A percentile compares a stretch with the other conserved stretches of the same genome.
phyloP scores from a whole-genome alignment of 2,113 vertebrate species.

The Clinocottus analis region DNA sequence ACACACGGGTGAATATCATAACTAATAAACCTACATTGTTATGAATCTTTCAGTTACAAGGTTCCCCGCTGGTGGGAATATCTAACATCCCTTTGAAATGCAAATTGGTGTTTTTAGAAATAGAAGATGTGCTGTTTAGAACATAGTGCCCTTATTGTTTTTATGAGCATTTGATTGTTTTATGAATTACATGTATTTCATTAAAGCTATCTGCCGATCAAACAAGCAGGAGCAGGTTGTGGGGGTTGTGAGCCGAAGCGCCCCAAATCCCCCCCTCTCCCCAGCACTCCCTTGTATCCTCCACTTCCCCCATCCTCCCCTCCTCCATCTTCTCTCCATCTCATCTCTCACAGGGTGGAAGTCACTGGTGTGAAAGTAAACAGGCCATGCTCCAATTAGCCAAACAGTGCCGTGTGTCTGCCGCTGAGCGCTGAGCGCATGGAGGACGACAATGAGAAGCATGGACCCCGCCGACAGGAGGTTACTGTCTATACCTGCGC shows the following conservation, averaged over 20 bases:
- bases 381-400: conserved; percentile 75
- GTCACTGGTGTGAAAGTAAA: conserved; percentile 78
- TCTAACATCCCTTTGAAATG: conserved; percentile 3
- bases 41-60: background rate
- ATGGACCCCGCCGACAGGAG: background rate
- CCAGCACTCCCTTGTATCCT: no score
- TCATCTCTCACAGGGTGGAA: conserved; percentile 44
- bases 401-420: conserved; percentile 36
- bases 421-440: conserved; percentile 5
- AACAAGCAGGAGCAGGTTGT: background rate
- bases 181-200: background rate
- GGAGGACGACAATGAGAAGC: background rate
- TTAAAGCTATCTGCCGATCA: conserved; percentile 4
- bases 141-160: conserved; percentile 15
- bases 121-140: background rate
- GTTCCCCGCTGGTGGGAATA: background rate
- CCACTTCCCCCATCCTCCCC: conserved; percentile 6
- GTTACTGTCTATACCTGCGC: background rate
- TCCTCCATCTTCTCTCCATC: conserved; percentile 46
- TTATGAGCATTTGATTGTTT: background rate
- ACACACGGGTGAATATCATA: background rate
- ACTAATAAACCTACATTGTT: background rate
- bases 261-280: background rate
- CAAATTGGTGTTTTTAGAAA: background rate
- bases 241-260: background rate